These are phyloP conservation scores for Tapera naevia DNA, from an alignment of 2,797 vertebrate species.

Conservation along the genomic window DNA sequence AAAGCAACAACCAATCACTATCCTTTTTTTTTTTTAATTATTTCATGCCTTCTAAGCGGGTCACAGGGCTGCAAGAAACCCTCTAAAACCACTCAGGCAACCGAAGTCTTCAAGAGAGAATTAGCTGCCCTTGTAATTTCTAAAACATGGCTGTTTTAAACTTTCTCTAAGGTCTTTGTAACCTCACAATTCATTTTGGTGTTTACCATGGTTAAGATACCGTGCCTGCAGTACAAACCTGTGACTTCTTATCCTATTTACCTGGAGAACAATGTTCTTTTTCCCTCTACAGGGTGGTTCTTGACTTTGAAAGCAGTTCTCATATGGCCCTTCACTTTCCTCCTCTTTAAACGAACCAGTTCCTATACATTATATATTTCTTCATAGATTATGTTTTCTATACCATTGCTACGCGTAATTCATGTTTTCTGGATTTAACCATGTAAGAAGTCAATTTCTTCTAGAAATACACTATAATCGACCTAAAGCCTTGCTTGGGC, in stretches of 20 bases:
- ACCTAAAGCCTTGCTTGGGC: neutral
- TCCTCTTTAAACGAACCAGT: neutral
- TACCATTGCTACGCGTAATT: neutral
- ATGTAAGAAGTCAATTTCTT: neutral
- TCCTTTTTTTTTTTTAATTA: fast-evolving
- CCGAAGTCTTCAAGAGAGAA: neutral
- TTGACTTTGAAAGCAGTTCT: neutral
- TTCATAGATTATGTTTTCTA: neutral
- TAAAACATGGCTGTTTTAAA: neutral
- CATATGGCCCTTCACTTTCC: neutral
- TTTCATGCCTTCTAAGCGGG: neutral
- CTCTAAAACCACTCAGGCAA: neutral
- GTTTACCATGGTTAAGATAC: neutral
- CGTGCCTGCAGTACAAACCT: neutral
- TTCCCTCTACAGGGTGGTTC: neutral
- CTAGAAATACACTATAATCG: neutral
- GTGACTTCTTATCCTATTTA: neutral
- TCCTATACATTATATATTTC: neutral
- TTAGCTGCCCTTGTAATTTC: neutral
- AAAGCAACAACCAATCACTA: neutral
- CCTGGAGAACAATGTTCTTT: neutral
- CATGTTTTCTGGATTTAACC: neutral
- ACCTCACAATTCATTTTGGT: neutral
- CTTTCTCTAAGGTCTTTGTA: neutral
- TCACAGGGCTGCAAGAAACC: neutral